phyloP scores from a whole-genome alignment of 2,113 vertebrate genomes.

The Uropsilus gracilis region DNA sequence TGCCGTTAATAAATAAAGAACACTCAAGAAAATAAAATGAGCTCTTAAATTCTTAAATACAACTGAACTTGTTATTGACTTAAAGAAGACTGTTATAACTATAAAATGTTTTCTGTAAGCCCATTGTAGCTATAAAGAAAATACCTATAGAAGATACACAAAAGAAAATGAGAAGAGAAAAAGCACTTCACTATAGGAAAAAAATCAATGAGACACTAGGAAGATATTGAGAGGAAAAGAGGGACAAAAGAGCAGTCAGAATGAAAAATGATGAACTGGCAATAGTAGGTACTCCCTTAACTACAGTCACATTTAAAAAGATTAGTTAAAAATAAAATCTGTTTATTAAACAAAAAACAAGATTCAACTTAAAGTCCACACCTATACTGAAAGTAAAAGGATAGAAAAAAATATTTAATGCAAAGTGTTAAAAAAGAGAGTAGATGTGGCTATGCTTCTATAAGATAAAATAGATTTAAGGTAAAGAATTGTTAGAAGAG shows the following conservation, averaged over 20 bases:
- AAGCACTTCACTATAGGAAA: not conserved
- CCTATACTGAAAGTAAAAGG: not conserved
- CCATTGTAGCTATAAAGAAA: constrained; percentile 27
- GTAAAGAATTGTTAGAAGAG: not conserved
- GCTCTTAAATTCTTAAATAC: not conserved
- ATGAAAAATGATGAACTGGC: constrained; percentile 30
- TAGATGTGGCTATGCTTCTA: not conserved
- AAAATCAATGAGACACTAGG: not conserved
- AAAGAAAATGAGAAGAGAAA: constrained; percentile 52
- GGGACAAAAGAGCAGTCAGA: not conserved
- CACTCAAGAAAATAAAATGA: not conserved
- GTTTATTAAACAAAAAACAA: not conserved
- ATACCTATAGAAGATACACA: constrained; percentile 16
- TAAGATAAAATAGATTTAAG: constrained; percentile 19
- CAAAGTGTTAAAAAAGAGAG: not conserved
- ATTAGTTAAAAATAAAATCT: constrained; percentile 11
- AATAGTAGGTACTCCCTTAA: not conserved
- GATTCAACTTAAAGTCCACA: constrained; percentile 18
- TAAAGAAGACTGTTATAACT: not conserved
- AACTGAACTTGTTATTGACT: constrained; percentile 10
- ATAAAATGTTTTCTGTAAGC: not conserved
- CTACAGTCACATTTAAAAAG: constrained; percentile 19
- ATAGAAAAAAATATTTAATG: not conserved
- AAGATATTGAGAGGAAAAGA: not conserved
- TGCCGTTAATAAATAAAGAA: not conserved